Evolutionary conservation across 2,797 vertebrate genomes (phyloP).

Genomic region (Antennarius maculatus): DNA sequence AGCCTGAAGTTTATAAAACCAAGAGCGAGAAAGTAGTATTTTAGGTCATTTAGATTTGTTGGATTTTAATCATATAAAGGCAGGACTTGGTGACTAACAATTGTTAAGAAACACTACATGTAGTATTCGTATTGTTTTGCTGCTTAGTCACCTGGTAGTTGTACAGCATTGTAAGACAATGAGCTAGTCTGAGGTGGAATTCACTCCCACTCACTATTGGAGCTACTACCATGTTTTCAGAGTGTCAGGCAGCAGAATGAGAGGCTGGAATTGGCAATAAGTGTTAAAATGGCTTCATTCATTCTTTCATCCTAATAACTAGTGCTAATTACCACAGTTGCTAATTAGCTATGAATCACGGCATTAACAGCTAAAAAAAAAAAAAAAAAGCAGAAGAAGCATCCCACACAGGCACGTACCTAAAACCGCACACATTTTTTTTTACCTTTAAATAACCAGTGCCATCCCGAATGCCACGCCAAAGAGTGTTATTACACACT

Average conservation of each 20-base stretch:
- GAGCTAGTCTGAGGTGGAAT: too few species aligned
- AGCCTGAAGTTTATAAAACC: too few species aligned
- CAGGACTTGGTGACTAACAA: too few species aligned
- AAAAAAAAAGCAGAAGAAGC: conserved; percentile 27
- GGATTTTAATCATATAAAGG: too few species aligned
- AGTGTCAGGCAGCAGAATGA: conserved; percentile 45
- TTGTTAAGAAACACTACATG: too few species aligned
- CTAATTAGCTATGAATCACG: conserved; percentile 83
- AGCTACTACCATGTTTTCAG: conserved; percentile 38
- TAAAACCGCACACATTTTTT: conserved; percentile 30
- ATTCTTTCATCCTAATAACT: conserved; percentile 74
- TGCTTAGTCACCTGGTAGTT: conserved; percentile 1
- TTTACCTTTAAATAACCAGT: conserved; percentile 45
- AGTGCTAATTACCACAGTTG: conserved; percentile 75
- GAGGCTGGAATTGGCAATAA: conserved; percentile 49
- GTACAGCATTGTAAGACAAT: too few species aligned
- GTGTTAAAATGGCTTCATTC: conserved; percentile 47
- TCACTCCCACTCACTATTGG: conserved; percentile 27
- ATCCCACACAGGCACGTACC: conserved; percentile 16
- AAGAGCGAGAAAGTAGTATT: too few species aligned
- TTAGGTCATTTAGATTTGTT: too few species aligned
- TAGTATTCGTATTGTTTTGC: neutral
- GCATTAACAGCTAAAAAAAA: conserved; percentile 74
- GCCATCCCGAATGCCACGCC: conserved; percentile 15
- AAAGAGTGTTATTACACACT: conserved; percentile 26